Evolutionary conservation across 2,113 vertebrate species (phyloP).

Genomic region (Cinclus mexicanus): DNA sequence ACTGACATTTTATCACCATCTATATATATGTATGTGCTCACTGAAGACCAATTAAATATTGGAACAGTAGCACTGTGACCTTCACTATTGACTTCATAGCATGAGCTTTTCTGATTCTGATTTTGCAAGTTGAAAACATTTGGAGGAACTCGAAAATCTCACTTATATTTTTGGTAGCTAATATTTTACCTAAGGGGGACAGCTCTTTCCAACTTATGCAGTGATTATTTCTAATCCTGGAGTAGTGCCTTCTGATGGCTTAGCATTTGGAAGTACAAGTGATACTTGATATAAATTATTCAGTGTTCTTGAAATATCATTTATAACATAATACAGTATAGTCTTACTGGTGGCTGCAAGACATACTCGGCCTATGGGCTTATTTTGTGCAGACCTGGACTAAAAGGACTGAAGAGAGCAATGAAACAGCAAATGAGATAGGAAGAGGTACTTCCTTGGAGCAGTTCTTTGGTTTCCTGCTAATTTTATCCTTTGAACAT

Average conservation of each 20-base stretch:
- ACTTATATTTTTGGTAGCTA: constrained; percentile 62
- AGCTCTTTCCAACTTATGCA: constrained; percentile 43
- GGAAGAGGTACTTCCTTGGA: neutral
- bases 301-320: constrained; percentile 57
- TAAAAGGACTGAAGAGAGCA: neutral
- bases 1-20: neutral
- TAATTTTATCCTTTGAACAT: neutral
- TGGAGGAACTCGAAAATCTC: constrained; percentile 40
- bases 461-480: neutral
- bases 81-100: neutral
- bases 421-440: neutral
- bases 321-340: constrained; percentile 28
- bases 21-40: neutral
- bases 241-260: constrained; percentile 57
- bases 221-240: constrained; percentile 45
- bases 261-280: constrained; percentile 60
- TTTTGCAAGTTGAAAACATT: constrained; percentile 27
- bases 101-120: constrained; percentile 16
- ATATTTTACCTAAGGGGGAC: constrained; percentile 57
- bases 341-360: neutral
- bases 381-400: neutral
- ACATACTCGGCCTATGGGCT: neutral
- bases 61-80: neutral
- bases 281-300: constrained; percentile 64
- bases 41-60: neutral